These are phyloP conservation scores for Agelas oroides DNA, from an alignment of 37 sponge, comb jelly and placozoan species.

Conservation along the genomic window DNA sequence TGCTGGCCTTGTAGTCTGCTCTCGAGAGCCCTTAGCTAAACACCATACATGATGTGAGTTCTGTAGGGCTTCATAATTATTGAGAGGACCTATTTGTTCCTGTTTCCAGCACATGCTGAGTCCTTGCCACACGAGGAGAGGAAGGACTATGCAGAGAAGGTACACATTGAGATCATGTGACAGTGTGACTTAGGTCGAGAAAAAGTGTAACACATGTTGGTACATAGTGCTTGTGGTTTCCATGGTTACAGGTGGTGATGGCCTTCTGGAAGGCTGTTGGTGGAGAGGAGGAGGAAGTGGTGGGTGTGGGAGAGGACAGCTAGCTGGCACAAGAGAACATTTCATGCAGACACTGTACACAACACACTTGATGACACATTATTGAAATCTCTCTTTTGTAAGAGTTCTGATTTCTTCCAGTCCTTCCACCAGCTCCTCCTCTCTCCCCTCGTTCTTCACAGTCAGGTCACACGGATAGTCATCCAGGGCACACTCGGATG, in stretches of 20 bases:
- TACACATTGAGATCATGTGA: neutral
- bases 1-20: no score
- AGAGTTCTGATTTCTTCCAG: neutral
- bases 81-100: no score
- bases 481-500: conserved; percentile 94
- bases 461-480: conserved; percentile 62
- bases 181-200: no score
- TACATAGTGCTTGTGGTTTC: no score
- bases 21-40: no score
- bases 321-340: no score
- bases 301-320: no score
- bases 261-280: conserved; percentile 87
- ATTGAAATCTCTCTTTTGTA: neutral
- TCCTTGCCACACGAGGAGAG: conserved; percentile 74
- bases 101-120: conserved; percentile 64
- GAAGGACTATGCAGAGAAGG: conserved; percentile 82
- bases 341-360: neutral
- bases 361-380: no score
- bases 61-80: no score
- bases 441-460: conserved; percentile 70
- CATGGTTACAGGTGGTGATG: conserved; percentile 69
- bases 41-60: no score
- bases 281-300: conserved; percentile 71
- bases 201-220: no score
- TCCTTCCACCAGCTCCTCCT: neutral